Conservation (phyloP, 2,888 invertebrate genomes). For the Coleophora deauratella region DNA sequence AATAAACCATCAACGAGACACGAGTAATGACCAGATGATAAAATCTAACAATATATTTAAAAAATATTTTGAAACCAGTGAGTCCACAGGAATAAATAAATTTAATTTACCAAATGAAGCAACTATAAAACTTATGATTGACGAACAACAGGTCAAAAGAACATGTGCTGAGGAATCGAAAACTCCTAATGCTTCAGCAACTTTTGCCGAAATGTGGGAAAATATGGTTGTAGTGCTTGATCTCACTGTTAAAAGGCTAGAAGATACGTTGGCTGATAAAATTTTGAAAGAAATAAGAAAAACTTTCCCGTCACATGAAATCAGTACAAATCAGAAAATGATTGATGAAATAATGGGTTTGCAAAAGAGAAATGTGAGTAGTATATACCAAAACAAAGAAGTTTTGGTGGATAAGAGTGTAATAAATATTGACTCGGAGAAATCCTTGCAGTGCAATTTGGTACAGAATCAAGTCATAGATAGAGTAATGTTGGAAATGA, state of each 20-base stretch:
- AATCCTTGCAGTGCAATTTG: conserved; percentile 41
- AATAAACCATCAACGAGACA: neutral
- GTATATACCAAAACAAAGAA: conserved; percentile 13
- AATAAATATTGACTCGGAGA: conserved; percentile 14
- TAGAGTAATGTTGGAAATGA: conserved; percentile 33
- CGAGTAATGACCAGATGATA: neutral
- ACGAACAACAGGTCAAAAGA: conserved; percentile 23
- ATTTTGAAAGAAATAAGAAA: conserved; percentile 33
- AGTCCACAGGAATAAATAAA: conserved; percentile 21
- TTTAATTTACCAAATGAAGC: conserved; percentile 32
- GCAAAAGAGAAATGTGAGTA: neutral
- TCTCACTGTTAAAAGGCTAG: conserved; percentile 37
- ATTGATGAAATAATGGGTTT: neutral
- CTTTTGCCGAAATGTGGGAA: conserved; percentile 41
- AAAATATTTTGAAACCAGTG: conserved; percentile 24
- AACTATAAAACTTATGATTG: conserved; percentile 30
- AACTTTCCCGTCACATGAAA: neutral
- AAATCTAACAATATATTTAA: conserved; percentile 22
- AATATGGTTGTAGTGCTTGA: conserved; percentile 38
- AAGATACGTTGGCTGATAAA: conserved; percentile 40
- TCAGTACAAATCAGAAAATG: too few relatives aligned
- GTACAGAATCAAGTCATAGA: conserved; percentile 43
- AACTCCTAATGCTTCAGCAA: conserved; percentile 19
- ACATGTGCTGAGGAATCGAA: conserved; percentile 26
- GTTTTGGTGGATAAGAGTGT: conserved; percentile 11